These are phyloP conservation scores for Mesorhabditis belari DNA, from an alignment of 2,888 invertebrate species.

Conservation along the genomic window DNA sequence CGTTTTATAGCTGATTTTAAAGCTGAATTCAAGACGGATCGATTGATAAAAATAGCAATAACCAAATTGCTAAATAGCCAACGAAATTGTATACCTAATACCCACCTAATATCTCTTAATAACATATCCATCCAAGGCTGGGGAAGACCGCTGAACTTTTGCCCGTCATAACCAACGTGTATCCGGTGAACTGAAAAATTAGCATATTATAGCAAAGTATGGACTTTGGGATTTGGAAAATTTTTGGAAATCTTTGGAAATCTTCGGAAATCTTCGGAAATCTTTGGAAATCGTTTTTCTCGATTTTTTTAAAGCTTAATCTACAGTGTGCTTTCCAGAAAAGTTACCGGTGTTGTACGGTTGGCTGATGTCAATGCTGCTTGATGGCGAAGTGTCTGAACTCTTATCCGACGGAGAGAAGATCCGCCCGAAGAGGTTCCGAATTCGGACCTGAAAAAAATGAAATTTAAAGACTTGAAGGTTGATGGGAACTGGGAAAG, in stretches of 20 bases:
- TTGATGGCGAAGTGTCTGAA: conserved; percentile 15
- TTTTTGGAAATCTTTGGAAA: not conserved
- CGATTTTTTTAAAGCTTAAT: not conserved
- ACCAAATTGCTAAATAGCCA: too few species aligned
- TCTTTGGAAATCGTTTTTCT: too few species aligned
- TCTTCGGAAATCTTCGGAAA: not conserved
- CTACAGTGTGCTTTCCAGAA: not conserved
- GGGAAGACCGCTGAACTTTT: conserved; percentile 50
- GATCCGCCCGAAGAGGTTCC: conserved; percentile 29
- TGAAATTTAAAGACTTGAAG: not conserved
- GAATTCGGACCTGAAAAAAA: conserved; percentile 30
- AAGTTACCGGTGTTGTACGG: conserved; percentile 46
- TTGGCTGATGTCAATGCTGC: conserved; percentile 41
- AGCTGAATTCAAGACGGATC: too few species aligned
- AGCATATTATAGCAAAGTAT: too few species aligned
- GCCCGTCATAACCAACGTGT: conserved; percentile 49
- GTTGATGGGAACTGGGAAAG: too few species aligned
- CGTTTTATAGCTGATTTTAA: too few species aligned
- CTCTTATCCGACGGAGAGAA: conserved; percentile 32
- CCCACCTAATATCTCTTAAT: conserved; percentile 42
- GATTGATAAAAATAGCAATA: too few species aligned
- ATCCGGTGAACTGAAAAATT: conserved; percentile 20
- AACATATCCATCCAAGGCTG: conserved; percentile 51
- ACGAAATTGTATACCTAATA: not conserved
- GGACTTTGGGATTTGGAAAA: not conserved